These are phyloP conservation scores for Hecatera dysodea DNA, from an alignment of 2,888 invertebrate genomes.

Conservation along the genomic window DNA sequence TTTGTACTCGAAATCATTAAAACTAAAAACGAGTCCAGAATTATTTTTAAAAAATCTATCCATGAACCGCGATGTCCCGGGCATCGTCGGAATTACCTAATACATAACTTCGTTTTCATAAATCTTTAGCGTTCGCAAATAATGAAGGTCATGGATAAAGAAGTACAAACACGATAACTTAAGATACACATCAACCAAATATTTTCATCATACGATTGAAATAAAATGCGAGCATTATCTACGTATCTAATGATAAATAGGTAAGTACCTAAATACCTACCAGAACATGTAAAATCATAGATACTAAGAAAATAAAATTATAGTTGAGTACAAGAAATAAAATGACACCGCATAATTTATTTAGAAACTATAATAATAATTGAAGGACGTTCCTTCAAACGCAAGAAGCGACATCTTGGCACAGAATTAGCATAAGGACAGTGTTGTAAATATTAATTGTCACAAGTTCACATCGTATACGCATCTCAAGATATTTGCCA, in stretches of 20 bases:
- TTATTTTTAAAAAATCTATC: not conserved
- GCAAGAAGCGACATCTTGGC: constrained; percentile 23
- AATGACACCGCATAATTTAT: not conserved
- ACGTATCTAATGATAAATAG: constrained; percentile 5
- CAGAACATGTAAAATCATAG: not conserved
- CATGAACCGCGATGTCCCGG: constrained; percentile 40
- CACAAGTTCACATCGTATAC: constrained; percentile 5
- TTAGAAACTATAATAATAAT: not conserved
- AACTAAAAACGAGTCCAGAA: not conserved
- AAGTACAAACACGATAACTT: constrained; percentile 27
- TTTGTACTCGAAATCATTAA: not conserved
- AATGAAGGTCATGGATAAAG: constrained; percentile 43
- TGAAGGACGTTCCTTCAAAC: constrained; percentile 17
- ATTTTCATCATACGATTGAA: constrained; percentile 11
- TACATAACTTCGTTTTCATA: not conserved
- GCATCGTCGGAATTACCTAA: constrained; percentile 12
- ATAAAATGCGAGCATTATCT: constrained; percentile 21
- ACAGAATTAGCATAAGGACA: constrained; percentile 20
- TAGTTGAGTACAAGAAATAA: not conserved
- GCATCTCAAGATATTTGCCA: constrained; percentile 4
- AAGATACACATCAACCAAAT: constrained; percentile 22
- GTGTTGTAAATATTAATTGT: constrained; percentile 20
- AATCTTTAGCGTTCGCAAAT: constrained; percentile 2
- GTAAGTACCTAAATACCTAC: not conserved
- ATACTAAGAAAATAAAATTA: not conserved